phyloP scores from a whole-genome alignment of 2,113 vertebrate genomes.

The Nipponia nippon region DNA sequence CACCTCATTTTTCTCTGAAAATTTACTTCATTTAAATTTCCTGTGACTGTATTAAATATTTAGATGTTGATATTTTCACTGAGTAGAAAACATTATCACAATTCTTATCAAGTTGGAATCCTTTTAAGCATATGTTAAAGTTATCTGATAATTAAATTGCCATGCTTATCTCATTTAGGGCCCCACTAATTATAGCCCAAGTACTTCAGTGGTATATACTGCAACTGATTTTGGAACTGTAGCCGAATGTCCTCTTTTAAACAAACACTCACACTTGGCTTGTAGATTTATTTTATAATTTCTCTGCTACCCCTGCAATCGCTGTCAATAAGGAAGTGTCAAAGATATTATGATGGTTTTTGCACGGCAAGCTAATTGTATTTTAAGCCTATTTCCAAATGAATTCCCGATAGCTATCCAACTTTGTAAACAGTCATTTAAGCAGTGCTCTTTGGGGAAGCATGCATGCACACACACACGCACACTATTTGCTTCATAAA shows the following conservation, averaged over 20 bases:
- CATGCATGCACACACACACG: not conserved
- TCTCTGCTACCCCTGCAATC: not conserved
- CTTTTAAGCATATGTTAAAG: conserved; percentile 7
- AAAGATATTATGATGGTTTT: not conserved
- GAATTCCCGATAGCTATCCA: not conserved
- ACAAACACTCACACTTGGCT: not conserved
- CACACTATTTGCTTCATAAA: not conserved
- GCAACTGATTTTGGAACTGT: not conserved
- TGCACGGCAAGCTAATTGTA: not conserved
- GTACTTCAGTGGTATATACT: not conserved
- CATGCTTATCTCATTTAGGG: not conserved
- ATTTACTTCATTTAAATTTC: conserved; percentile 38
- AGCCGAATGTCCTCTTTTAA: not conserved
- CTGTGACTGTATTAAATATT: conserved; percentile 52
- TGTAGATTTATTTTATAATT: not conserved
- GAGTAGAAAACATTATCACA: conserved; percentile 30
- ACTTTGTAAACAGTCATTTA: conserved; percentile 2
- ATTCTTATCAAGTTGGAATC: conserved; percentile 21
- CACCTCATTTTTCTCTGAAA: not conserved
- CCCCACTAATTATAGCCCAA: not conserved
- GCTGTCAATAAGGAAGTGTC: not conserved
- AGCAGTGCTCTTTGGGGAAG: not conserved
- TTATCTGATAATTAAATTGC: conserved; percentile 53
- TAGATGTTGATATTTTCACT: conserved; percentile 53
- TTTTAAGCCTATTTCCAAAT: conserved; percentile 6